Base-by-base conservation (phyloP, 2,888 invertebrate genomes). In the Disparrhopalites patrizii region DNA sequence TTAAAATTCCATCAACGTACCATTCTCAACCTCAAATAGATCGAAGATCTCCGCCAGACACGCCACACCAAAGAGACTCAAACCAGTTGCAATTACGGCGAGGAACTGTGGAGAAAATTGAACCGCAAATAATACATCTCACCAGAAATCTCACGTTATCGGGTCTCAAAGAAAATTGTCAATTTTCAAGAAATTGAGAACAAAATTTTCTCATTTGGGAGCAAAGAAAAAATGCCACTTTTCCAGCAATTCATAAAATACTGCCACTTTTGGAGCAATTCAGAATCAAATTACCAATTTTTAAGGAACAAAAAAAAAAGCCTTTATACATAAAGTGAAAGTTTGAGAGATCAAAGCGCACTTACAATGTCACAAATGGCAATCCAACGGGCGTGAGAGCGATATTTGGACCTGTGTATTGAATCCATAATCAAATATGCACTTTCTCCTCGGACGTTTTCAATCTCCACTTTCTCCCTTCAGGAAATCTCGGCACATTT, bases 31-130 rank as follows among this genome's bases (percentile, higher is more conserved):
- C 18, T 47, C 30, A 25, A 61, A 61, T 25, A 50, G 33, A 15
- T 61, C 61, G 4, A 61, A 31, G 18, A 61, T 61, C 23, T 61
- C 50, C 2, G 28, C 18, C 3, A 61, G 30, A 31, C 61, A 61
- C 13, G 61, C 61, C 5, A 23, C 4, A 8, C 50, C 61, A 2
- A 18, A 18, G 1, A 61, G 15, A 13, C 50, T 51, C 25, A 61
- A 36, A n/a, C 52, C 27, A 30, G n/a, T 28, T 52, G 52, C 27
- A 5, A 52, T n/a, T 3, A 52, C 7, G 27, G 28, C 4, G 30
- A 52, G 10, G 4, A 52, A 30, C 52, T 52, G 8, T 36, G 36
- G 36, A 13, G 8, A 36, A 13, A 10, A 13, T 10, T 36, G 36
- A n/a, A n/a, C n/a, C n/a, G n/a, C n/a, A n/a, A n/a, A n/a, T n/a